phyloP scores from a whole-genome alignment of 2,888 invertebrate species.

The Temnothorax ravouxi region DNA sequence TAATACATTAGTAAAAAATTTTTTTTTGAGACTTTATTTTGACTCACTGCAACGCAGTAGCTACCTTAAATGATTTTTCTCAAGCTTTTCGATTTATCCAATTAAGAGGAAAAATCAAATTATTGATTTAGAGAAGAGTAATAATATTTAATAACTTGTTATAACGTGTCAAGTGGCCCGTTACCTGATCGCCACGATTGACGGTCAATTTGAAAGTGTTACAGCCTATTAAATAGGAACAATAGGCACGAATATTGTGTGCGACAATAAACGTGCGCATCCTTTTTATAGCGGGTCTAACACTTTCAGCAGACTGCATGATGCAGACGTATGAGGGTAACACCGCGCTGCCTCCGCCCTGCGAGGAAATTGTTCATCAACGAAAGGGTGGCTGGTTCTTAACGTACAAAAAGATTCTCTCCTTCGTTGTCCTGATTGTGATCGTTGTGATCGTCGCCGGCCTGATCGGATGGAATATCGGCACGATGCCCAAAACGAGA shows the following conservation, averaged over 20 bases:
- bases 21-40: too few species aligned
- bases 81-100: not conserved
- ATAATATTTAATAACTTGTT: not conserved
- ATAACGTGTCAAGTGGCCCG: not conserved
- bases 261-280: not conserved
- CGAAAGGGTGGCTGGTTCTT: conserved; percentile 89
- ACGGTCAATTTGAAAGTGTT: not conserved
- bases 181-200: not conserved
- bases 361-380: conserved; percentile 88
- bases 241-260: not conserved
- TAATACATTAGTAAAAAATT: too few species aligned
- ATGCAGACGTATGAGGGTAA: conserved; percentile 68
- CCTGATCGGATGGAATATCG: conserved; percentile 80
- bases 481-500: conserved; percentile 72
- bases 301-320: conserved; percentile 77
- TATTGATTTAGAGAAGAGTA: not conserved
- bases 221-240: not conserved
- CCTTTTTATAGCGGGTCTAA: conserved; percentile 27
- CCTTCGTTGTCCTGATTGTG: conserved; percentile 75
- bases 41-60: too few species aligned
- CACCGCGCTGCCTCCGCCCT: conserved; percentile 73
- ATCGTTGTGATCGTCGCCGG: conserved; percentile 79
- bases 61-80: not conserved
- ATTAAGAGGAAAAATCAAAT: not conserved
- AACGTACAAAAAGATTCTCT: conserved; percentile 88